Conservation (phyloP, 2,888 invertebrate genomes). For the Dexiosoma caninum region DNA sequence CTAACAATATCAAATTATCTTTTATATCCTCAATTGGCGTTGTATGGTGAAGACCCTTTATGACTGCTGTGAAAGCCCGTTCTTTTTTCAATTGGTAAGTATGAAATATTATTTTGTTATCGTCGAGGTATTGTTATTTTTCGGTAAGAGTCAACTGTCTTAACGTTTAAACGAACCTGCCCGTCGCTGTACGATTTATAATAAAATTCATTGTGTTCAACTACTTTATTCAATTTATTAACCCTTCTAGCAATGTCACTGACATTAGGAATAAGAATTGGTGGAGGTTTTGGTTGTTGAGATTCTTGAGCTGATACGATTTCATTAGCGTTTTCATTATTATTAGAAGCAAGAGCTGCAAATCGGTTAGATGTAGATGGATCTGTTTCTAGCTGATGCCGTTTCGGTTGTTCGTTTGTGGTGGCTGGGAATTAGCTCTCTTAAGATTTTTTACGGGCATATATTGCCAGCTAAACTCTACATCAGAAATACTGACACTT, state of each 20-base stretch:
- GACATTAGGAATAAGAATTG: constrained; percentile 1
- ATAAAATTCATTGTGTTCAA: background rate
- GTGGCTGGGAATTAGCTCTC: background rate
- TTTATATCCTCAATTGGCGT: constrained; percentile 14
- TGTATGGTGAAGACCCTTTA: constrained; percentile 21
- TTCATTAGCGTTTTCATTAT: background rate
- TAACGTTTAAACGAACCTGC: constrained; percentile 11
- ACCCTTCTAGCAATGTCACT: background rate
- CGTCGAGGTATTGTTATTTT: constrained; percentile 1
- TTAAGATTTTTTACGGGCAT: background rate
- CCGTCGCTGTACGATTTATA: constrained; percentile 22
- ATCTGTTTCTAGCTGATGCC: background rate
- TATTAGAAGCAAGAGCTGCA: background rate
- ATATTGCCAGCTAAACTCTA: background rate
- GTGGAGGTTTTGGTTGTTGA: background rate
- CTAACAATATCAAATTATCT: background rate
- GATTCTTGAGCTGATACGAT: background rate
- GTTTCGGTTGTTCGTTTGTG: background rate
- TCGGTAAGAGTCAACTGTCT: constrained; percentile 16
- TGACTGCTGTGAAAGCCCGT: constrained; percentile 20
- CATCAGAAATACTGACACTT: background rate
- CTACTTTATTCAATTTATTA: background rate
- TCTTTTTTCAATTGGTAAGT: constrained; percentile 23
- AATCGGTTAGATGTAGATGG: background rate
- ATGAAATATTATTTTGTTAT: background rate